Evolutionary conservation across 1,140 invertebrate species (phyloP), one percentile per base, ranked within the genome.

Genomic region (Apis florea): DNA sequence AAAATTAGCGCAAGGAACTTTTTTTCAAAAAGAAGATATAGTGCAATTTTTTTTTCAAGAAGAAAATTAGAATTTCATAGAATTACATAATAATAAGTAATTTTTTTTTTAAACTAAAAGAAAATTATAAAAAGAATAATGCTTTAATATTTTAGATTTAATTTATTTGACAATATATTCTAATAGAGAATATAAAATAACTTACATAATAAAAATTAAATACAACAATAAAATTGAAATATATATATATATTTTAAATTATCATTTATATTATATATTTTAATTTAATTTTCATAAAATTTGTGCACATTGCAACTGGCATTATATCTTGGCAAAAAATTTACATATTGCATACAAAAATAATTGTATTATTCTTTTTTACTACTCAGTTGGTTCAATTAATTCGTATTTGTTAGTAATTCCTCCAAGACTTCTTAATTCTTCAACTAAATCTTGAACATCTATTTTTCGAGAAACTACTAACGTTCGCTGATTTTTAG

Each of bases 351-450:
- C 49, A 47, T 26, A 47, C 49, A 68, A 40, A 79, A 24, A 64
- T 51, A 74, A 24, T 8, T 26, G 21, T 58, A 67, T 2, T 58
- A 21, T 67, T 74, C 72, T 47, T 53, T n/a, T 72, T 82, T 71
- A 76, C 13, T 6, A 2, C 53, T 53, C 68, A 2, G 88, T 87
- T 15, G 93, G 92, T 83, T 89, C 79, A 13, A 92, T 84, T 15
- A 93, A 83, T 73, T 91, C 87, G 72, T 93, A 93, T 84, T 93
- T 93, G 40, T 90, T 88, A 5, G 91, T 91, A 5, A 49, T 17
- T 12, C 92, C 93, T 11, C 92, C 91, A 13, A 91, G 51, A 59
- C 66, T 54, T 63, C 90, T 88, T 5, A 93, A 61, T 90, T 93
- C 90, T 5, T 73, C 54, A 1, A 93, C 74, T 2, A 93, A 82